phyloP scores from a whole-genome alignment of 2,113 vertebrate species.

The Caracal caracal region DNA sequence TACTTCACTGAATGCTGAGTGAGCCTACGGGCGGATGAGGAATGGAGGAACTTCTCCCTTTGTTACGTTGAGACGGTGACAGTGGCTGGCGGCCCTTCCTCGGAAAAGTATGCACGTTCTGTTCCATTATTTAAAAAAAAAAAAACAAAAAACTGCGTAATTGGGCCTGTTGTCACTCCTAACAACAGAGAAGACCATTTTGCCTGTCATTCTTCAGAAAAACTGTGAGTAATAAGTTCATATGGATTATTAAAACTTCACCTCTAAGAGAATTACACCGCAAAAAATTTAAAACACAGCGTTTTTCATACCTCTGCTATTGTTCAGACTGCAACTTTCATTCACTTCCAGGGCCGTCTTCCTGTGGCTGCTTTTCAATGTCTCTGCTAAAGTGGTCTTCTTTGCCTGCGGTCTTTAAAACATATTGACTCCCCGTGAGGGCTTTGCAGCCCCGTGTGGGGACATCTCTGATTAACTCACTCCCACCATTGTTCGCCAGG shows the following conservation, averaged over 20 bases:
- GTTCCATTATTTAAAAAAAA: constrained; percentile 48
- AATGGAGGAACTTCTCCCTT: not conserved
- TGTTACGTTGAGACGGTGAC: constrained; percentile 26
- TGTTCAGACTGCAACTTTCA: not conserved
- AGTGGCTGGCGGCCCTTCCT: not conserved
- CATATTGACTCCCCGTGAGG: not conserved
- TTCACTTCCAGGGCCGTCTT: not conserved
- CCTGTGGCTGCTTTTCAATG: not conserved
- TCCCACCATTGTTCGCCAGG: not conserved
- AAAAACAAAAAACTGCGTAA: constrained; percentile 10
- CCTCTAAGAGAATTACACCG: constrained; percentile 50
- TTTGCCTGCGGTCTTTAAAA: not conserved
- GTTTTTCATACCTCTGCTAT: not conserved
- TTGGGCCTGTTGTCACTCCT: constrained; percentile 53
- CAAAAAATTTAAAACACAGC: constrained; percentile 49
- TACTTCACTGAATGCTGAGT: not conserved
- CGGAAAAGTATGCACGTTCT: not conserved
- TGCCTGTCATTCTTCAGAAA: constrained; percentile 60
- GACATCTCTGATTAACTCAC: not conserved
- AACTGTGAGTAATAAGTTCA: constrained; percentile 64
- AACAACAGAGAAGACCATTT: constrained; percentile 61
- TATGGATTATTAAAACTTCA: constrained; percentile 62
- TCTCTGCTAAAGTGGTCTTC: not conserved
- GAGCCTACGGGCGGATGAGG: not conserved
- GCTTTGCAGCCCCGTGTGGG: not conserved